Conservation (phyloP, 2,797 vertebrate genomes). For the Sciurus vulgaris region DNA sequence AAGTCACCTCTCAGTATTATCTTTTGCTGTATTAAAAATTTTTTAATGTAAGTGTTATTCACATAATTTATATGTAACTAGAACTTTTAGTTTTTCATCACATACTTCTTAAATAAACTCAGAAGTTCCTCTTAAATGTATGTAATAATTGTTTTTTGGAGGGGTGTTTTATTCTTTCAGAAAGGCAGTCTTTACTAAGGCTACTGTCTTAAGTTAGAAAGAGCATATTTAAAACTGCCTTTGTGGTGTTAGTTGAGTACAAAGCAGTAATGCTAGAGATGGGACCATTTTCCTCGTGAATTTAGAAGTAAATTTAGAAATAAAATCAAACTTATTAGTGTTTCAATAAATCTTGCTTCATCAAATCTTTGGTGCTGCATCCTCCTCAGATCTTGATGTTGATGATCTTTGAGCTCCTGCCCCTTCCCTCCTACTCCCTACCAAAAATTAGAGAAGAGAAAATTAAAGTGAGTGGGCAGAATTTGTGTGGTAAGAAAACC, state of each 20-base stretch:
- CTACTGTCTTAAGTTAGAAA: not conserved
- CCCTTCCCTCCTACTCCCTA: not conserved
- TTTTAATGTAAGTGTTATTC: slow-evolving; percentile 26
- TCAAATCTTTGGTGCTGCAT: not conserved
- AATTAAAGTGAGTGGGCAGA: not conserved
- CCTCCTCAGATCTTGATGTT: not conserved
- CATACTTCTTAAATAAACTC: not conserved
- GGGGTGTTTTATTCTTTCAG: slow-evolving; percentile 38
- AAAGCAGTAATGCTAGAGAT: slow-evolving; percentile 48
- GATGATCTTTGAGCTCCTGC: not conserved
- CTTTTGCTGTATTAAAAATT: slow-evolving; percentile 40
- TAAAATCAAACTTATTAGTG: slow-evolving; percentile 10
- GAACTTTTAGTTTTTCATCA: slow-evolving; percentile 44
- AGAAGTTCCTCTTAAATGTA: not conserved
- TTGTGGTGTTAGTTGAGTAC: slow-evolving; percentile 35
- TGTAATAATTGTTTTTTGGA: slow-evolving; percentile 36
- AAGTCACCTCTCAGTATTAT: not conserved
- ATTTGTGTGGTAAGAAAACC: slow-evolving; percentile 47
- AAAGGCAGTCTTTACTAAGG: not conserved
- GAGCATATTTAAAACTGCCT: slow-evolving; percentile 34
- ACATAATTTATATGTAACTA: slow-evolving; percentile 36
- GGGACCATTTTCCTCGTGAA: slow-evolving; percentile 31
- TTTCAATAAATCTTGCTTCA: not conserved
- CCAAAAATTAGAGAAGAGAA: slow-evolving; percentile 25
- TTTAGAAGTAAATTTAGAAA: slow-evolving; percentile 63